Evolutionary conservation across 2,888 invertebrate species (phyloP).

Genomic region (Melanotus villosus): DNA sequence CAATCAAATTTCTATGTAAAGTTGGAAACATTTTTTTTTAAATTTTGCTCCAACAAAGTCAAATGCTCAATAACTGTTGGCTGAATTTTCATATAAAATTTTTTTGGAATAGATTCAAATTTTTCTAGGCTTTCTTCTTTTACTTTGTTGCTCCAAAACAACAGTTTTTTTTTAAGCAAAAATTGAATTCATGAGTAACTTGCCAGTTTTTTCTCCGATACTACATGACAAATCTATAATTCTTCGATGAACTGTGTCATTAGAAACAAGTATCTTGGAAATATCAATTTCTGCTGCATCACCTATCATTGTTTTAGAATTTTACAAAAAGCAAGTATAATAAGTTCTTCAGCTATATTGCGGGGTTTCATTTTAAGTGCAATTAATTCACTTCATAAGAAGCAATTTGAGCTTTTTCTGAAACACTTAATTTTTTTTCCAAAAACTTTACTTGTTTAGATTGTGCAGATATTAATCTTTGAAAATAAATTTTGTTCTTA

Average conservation of each 20-base stretch:
- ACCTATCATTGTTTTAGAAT: background rate
- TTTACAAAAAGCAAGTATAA: conserved; percentile 35
- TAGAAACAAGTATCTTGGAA: background rate
- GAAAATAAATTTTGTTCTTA: conserved; percentile 30
- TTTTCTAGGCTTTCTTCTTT: too few species aligned
- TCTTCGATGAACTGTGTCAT: too few species aligned
- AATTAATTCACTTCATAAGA: conserved; percentile 45
- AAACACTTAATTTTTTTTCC: conserved; percentile 37
- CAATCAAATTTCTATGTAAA: too few species aligned
- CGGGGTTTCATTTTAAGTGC: conserved; percentile 37
- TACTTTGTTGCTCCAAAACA: too few species aligned
- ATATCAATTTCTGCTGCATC: conserved; percentile 28
- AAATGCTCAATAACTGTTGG: too few species aligned
- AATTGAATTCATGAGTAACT: conserved; percentile 41
- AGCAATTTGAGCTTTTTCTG: conserved; percentile 40
- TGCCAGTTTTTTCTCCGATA: conserved; percentile 33
- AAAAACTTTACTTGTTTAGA: conserved; percentile 30
- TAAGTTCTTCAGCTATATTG: conserved; percentile 38
- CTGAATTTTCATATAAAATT: too few species aligned
- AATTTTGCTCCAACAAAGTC: too few species aligned
- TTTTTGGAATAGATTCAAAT: too few species aligned
- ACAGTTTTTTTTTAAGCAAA: conserved; percentile 45
- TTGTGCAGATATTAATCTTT: too few species aligned
- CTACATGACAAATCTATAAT: conserved; percentile 26
- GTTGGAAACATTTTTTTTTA: too few species aligned